Percentiles rank a stretch among this genome's conserved stretches.
These are phyloP conservation scores for Melanotaenia duboulayi DNA, from an alignment of 2,113 vertebrate genomes.

Conservation along the genomic window DNA sequence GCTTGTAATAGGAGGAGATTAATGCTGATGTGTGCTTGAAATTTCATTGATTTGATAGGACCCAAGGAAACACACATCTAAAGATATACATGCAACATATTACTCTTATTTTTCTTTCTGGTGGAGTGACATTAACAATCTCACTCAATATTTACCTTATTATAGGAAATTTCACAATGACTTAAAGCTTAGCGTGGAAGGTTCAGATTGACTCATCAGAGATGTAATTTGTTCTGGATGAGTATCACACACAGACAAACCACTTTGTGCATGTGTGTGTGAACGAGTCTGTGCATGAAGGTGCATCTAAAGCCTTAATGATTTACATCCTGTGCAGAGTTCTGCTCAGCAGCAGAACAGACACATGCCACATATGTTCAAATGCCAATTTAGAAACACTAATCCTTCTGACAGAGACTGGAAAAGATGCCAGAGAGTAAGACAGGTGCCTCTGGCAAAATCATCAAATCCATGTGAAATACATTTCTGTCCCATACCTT, in stretches of 20 bases:
- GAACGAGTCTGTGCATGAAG: neutral
- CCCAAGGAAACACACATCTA: too few species aligned
- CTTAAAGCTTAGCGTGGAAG: conserved; percentile 23
- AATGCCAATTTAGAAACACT: conserved; percentile 31
- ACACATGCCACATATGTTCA: conserved; percentile 23
- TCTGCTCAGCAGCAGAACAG: conserved; percentile 20
- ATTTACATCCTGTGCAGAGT: conserved; percentile 39
- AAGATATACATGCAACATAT: too few species aligned
- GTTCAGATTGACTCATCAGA: conserved; percentile 37
- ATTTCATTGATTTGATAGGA: neutral
- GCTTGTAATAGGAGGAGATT: neutral
- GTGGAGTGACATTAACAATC: neutral
- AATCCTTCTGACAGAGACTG: conserved; percentile 29
- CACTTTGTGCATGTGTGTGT: neutral
- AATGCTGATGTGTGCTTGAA: conserved; percentile 13
- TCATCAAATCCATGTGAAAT: conserved; percentile 43
- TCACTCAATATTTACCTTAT: conserved; percentile 27
- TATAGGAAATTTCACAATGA: conserved; percentile 36
- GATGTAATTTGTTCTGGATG: conserved; percentile 38
- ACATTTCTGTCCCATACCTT: conserved; percentile 26
- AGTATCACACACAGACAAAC: conserved; percentile 6
- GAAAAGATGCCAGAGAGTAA: conserved; percentile 17
- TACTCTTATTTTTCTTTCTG: too few species aligned
- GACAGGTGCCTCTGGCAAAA: conserved; percentile 20
- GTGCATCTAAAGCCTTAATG: conserved; percentile 38